Conservation (phyloP, 1,140 invertebrate species). For the Tetramorium simillimum region DNA sequence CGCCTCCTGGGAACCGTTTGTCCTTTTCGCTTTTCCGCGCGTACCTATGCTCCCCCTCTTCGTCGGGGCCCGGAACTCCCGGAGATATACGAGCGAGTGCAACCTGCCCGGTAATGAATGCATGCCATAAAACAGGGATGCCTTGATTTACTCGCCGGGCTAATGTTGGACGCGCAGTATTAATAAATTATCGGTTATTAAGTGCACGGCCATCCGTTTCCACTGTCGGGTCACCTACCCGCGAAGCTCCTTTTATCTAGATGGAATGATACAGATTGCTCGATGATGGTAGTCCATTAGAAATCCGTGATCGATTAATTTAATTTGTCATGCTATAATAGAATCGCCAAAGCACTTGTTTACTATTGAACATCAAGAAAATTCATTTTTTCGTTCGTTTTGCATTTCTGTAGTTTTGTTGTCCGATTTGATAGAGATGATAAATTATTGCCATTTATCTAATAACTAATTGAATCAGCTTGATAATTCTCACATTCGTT, state of each 20-base stretch:
- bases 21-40: slow-evolving; percentile 58
- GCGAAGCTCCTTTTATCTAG: slow-evolving; percentile 13
- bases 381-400: neutral
- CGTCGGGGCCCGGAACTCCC: slow-evolving; percentile 65
- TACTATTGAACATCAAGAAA: neutral
- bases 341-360: slow-evolving; percentile 40
- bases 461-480: slow-evolving; percentile 39
- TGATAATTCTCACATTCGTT: neutral
- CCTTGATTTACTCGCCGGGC: slow-evolving; percentile 82
- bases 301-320: slow-evolving; percentile 41
- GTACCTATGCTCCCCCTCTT: slow-evolving; percentile 28
- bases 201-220: slow-evolving; percentile 66
- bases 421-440: slow-evolving; percentile 18
- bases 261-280: slow-evolving; percentile 30
- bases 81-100: slow-evolving; percentile 82
- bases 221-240: slow-evolving; percentile 17
- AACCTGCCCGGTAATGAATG: slow-evolving; percentile 82
- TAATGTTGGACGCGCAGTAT: slow-evolving; percentile 77
- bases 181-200: slow-evolving; percentile 84
- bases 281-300: slow-evolving; percentile 12
- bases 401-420: neutral
- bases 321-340: slow-evolving; percentile 29
- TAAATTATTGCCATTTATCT: slow-evolving; percentile 7
- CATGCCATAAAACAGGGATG: slow-evolving; percentile 82
- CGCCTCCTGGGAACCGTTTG: neutral